Base-by-base conservation (phyloP, 2,113 vertebrate genomes). In the Elachura formosa region DNA sequence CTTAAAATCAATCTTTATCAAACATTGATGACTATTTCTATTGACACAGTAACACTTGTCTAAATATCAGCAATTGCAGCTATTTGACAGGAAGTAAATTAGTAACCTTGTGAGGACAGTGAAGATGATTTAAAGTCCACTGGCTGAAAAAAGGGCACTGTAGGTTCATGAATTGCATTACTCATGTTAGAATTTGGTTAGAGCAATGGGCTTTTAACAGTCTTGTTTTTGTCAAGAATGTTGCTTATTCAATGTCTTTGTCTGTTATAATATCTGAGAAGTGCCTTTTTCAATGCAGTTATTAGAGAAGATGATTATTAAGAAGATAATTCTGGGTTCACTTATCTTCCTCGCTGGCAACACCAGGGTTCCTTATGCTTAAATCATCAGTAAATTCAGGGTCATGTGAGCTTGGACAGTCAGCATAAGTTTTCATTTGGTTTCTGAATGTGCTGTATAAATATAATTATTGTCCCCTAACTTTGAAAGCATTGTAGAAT, bases 21-120 rank as follows among this genome's bases (percentile, higher is more conserved):
- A 73, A 64, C 0, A 0, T 73, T 23, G n/a, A 59, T 61, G 22
- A 4, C 18, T 48, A 1, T 36, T 21, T 69, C 13, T 75, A 5
- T 36, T 8, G 18, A 84, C 49, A 31, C 46, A 68, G 33, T 61
- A 34, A 22, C 3, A 54, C 23, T 67, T 81, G 21, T 38, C 40
- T 75, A 31, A 54, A 25, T 26, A 71, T 36, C 5, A 33, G 20
- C 2, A 3, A 6, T 33, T 7, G 22, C 58, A 75, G 26, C 14
- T 84, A 3, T 75, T 92, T 93, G 64, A 36, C 4, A 15, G 49
- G 33, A 87, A 38, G 12, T 38, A 74, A 67, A 33, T 66, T 14
- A 36, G 16, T 51, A 63, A 38, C 8, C 41, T 12, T 26, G 5
- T 69, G 33, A 76, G 26, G 46, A 40, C 29, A 40, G 46, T 34